These are phyloP conservation scores for Thamnophis elegans DNA, from an alignment of 2,797 vertebrate species.

Conservation along the genomic window DNA sequence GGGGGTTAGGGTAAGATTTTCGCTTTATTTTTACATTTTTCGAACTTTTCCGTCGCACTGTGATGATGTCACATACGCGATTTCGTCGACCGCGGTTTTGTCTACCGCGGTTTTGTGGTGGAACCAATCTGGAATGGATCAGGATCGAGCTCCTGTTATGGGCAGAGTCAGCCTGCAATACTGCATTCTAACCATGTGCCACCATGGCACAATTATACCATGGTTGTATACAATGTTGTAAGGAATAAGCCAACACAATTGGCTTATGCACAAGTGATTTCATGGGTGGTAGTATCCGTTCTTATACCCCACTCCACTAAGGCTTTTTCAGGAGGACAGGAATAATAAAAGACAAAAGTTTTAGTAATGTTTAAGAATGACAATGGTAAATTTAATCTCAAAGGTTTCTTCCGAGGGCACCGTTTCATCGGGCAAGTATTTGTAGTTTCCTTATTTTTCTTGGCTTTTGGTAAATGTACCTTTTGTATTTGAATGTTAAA, in stretches of 20 bases:
- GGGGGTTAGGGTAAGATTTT: no score
- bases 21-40: no score
- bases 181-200: not conserved
- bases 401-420: not conserved
- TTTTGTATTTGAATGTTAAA: not conserved
- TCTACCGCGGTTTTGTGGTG: no score
- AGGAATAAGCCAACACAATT: no score
- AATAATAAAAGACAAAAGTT: not conserved
- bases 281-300: not conserved
- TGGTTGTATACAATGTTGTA: no score
- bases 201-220: not conserved
- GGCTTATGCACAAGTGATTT: not conserved
- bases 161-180: not conserved
- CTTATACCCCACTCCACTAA: not conserved
- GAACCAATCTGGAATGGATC: not conserved
- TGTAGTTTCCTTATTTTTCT: constrained; percentile 23
- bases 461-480: constrained; percentile 2
- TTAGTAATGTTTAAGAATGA: not conserved
- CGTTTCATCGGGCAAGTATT: not conserved
- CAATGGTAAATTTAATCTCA: not conserved
- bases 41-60: no score
- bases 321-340: not conserved
- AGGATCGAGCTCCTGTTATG: not conserved
- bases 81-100: no score
- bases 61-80: no score